These are phyloP conservation scores for Gymnobelideus leadbeateri DNA, from an alignment of 2,113 vertebrate species.

Conservation along the genomic window DNA sequence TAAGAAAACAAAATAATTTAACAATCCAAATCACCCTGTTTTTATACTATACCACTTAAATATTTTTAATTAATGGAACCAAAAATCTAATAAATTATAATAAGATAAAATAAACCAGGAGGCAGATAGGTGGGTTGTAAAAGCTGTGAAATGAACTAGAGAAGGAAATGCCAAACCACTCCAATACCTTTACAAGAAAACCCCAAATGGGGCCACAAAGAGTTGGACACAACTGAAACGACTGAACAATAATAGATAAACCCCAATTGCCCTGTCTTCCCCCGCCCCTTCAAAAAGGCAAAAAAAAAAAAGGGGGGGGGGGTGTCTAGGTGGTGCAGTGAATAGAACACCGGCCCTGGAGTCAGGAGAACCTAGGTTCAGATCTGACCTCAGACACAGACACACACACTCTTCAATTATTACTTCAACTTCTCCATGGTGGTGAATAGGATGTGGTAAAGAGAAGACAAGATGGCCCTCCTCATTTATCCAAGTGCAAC, in stretches of 20 bases:
- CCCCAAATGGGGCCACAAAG: neutral
- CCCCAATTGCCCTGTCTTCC: too few relatives aligned
- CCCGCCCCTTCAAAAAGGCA: too few relatives aligned
- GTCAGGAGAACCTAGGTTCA: too few relatives aligned
- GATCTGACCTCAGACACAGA: too few relatives aligned
- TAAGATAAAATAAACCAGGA: neutral
- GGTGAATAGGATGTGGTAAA: neutral
- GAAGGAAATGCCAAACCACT: neutral
- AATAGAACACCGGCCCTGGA: too few relatives aligned
- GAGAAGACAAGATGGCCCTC: neutral
- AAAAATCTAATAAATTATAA: neutral
- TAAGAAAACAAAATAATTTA: neutral
- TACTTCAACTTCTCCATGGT: neutral
- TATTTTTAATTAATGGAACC: neutral
- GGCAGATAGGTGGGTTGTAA: neutral
- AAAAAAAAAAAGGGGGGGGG: too few relatives aligned
- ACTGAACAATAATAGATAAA: neutral
- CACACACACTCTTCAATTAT: too few relatives aligned
- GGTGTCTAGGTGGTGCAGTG: too few relatives aligned
- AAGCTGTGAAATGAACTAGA: neutral
- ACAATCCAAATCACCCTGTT: neutral
- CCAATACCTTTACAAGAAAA: neutral
- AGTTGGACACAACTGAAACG: neutral
- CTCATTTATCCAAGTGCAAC: neutral
- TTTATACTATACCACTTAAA: neutral